Base-by-base conservation (phyloP, 2,888 invertebrate genomes). In the Eledone cirrhosa region DNA sequence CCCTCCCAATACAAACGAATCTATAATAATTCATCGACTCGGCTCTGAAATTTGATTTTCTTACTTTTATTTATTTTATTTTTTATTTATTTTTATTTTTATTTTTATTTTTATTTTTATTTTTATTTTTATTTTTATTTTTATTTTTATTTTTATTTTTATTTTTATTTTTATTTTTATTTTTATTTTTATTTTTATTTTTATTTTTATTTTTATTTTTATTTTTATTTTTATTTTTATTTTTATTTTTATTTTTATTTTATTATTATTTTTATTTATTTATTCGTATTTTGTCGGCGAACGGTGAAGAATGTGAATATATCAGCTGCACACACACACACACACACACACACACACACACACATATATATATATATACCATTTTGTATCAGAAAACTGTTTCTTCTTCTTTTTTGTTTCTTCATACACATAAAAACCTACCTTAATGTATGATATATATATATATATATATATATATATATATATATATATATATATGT, bases 1-100 rank as follows among this genome's bases (percentile, higher is more conserved):
- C 67, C 31, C 24, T 67, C 31, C 27, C 29, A 27, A 72, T 22
- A 33, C 33, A 33, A 41, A 33, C 16, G 31, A 33, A 72, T 72
- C 69, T 72, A 33, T 72, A 72, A n/a, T n/a, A n/a, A 33, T 72
- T 31, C 41, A 72, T 72, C 69, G 69, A 72, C 69, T 72, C 13
- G 3, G n/a, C 13, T n/a, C 8, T 67, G 4, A 22, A 8, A 14
- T 59, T 27, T 2, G 27, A 4, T 31, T 2, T 33, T 29, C 33
- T 7, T 16, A 7, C 19, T 0, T 65, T 29, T 24, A 14, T 24
- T 22, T 67, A 29, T 31, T 14, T 33, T 67, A 19, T 33, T 16
- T 7, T 67, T 31, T 67, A 3, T 59, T 14, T 59, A 3, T 59
- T 14, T 59, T 7, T 59, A 22, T 63, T 63, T 22, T 27, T 67